These are phyloP conservation scores for Cheilinus undulatus DNA, from an alignment of 2,113 vertebrate genomes.

Conservation along the genomic window DNA sequence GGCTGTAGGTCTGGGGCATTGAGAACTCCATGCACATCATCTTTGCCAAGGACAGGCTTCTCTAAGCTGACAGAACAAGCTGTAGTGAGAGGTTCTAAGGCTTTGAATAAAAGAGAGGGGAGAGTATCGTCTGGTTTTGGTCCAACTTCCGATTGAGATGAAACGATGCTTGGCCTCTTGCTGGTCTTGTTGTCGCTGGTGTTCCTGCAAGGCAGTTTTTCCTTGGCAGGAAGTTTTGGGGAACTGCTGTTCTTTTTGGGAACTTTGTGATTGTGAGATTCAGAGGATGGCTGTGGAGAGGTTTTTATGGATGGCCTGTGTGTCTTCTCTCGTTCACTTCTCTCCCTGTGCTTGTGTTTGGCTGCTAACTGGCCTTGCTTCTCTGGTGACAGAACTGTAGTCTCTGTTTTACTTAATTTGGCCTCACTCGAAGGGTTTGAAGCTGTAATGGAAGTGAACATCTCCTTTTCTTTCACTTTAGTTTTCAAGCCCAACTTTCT, in stretches of 20 bases:
- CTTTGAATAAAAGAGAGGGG: slow-evolving; percentile 77
- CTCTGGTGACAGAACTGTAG: not conserved
- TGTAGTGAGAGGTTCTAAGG: slow-evolving; percentile 72
- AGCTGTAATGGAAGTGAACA: slow-evolving; percentile 20
- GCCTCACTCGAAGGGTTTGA: slow-evolving; percentile 5
- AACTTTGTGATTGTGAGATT: slow-evolving; percentile 37
- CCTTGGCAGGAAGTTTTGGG: slow-evolving; percentile 12
- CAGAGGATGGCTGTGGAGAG: slow-evolving; percentile 35
- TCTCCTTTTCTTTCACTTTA: slow-evolving; percentile 26
- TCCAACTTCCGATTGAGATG: slow-evolving; percentile 42
- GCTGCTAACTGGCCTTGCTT: slow-evolving; percentile 17
- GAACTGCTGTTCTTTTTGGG: slow-evolving; percentile 32
- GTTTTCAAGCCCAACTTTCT: slow-evolving; percentile 44
- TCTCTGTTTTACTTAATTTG: slow-evolving; percentile 36
- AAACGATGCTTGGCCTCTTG: not conserved
- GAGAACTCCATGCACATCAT: slow-evolving; percentile 65
- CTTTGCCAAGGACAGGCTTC: slow-evolving; percentile 70
- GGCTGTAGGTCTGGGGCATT: slow-evolving; percentile 81
- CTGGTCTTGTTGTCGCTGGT: slow-evolving; percentile 45
- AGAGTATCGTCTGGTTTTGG: slow-evolving; percentile 52
- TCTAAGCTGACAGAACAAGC: slow-evolving; percentile 54
- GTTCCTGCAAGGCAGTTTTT: slow-evolving; percentile 6
- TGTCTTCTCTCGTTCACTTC: slow-evolving; percentile 30
- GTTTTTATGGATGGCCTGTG: slow-evolving; percentile 10
- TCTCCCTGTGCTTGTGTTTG: slow-evolving; percentile 68